These are phyloP conservation scores for Rhyacichthys aspro DNA, from an alignment of 2,797 vertebrate genomes.

Conservation along the genomic window DNA sequence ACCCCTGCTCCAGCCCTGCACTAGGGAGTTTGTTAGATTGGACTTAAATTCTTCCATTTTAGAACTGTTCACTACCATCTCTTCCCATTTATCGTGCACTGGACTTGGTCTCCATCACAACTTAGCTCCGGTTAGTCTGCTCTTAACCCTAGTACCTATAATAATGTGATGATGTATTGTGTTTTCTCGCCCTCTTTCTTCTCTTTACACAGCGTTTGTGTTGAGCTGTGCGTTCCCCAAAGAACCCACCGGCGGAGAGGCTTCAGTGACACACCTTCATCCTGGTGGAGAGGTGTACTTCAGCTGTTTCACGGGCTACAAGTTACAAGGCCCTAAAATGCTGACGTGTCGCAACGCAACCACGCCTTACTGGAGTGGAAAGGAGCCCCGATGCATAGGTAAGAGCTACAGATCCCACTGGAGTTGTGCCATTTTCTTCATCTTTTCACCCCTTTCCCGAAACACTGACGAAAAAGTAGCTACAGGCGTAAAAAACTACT, in stretches of 20 bases:
- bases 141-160: neutral
- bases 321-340: constrained; percentile 83
- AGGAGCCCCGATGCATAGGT: constrained; percentile 89
- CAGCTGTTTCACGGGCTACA: constrained; percentile 88
- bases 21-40: neutral
- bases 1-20: constrained; percentile 3
- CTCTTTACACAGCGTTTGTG: constrained; percentile 81
- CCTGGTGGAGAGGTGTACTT: constrained; percentile 89
- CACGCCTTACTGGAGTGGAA: constrained; percentile 92
- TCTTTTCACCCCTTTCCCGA: no score
- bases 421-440: neutral
- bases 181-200: constrained; percentile 1
- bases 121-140: neutral
- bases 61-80: constrained; percentile 10
- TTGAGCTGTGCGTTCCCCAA: constrained; percentile 90
- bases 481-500: constrained; percentile 4
- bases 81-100: constrained; percentile 1
- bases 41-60: constrained; percentile 1
- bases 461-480: neutral
- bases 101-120: neutral
- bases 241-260: constrained; percentile 87
- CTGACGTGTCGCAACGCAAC: constrained; percentile 93
- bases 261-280: constrained; percentile 91
- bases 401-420: constrained; percentile 51
- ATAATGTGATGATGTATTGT: constrained; percentile 3